A percentile compares a stretch with the other conserved stretches of the same genome.
phyloP scores from a whole-genome alignment of 2,888 invertebrate species.

The Dicycla oo region DNA sequence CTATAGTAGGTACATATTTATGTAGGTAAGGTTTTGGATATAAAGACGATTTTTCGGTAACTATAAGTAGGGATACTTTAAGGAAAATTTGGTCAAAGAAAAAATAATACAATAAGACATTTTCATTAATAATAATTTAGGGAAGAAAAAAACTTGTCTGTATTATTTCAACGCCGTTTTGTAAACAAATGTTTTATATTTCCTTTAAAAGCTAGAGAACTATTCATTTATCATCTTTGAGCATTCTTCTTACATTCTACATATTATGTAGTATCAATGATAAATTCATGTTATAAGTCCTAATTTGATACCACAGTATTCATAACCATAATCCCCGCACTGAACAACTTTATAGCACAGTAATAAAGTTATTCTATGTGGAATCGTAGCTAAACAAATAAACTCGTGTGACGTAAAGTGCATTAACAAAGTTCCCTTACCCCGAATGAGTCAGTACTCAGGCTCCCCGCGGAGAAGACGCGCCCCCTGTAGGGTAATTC shows the following conservation, averaged over 20 bases:
- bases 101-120: not conserved
- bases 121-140: not conserved
- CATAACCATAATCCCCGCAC: constrained; percentile 15
- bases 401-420: constrained; percentile 73
- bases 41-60: constrained; percentile 40
- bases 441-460: constrained; percentile 70
- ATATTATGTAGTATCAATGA: constrained; percentile 1
- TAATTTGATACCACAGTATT: constrained; percentile 24
- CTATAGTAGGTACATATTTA: constrained; percentile 64
- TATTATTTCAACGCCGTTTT: not conserved
- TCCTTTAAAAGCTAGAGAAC: not conserved
- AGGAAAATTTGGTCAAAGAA: not conserved
- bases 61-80: constrained; percentile 5
- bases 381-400: constrained; percentile 59
- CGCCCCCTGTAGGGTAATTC: constrained; percentile 66
- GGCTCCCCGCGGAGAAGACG: constrained; percentile 67
- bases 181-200: no score
- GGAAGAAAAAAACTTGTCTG: not conserved
- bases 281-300: not conserved
- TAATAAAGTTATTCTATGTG: constrained; percentile 54
- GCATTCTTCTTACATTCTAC: not conserved
- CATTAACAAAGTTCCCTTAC: constrained; percentile 80
- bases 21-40: not conserved
- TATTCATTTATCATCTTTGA: not conserved
- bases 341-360: constrained; percentile 31